Evolutionary conservation across 2,888 invertebrate species (phyloP), one percentile per base, ranked within the genome.

Genomic region (Conistra vaccinii): DNA sequence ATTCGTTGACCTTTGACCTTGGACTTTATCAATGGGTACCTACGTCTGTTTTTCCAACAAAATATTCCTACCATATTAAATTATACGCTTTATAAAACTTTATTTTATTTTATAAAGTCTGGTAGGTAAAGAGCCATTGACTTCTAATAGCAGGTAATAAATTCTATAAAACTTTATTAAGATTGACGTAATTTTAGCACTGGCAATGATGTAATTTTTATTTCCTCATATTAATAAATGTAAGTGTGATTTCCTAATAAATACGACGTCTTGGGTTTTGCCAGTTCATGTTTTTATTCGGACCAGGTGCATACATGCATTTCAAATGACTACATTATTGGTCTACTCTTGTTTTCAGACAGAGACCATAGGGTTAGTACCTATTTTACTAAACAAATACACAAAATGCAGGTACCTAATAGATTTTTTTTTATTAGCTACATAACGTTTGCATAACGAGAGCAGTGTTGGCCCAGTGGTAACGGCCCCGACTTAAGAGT

Each of bases 191-290:
- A 62, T 57, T 74, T 79, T 69, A 14, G n/a, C 12, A 20, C 5
- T 35, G 32, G 12, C 35, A 62, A 55, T 72, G 39, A 79, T 66
- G 69, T 69, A 69, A 79, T 55, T 55, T 69, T 74, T 53, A 73
- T 82, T 73, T 61, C 63, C 12, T 32, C 26, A 17, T 69, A 53
- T 23, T 29, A 42, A 69, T 60, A 55, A 35, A 58, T 62, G 23
- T 51, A 53, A 42, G 57, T 78, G 66, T 72, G 69, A 58, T 69
- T 73, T 78, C 51, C 60, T 57, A 45, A 48, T 58, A 57, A 53
- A 69, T 29, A 26, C 26, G 1, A 57, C 45, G 55, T 51, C 45
- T 75, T 42, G 66, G 48, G 61, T 63, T 58, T 78, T 73, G 14
- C 55, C 51, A 39, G 42, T 32, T 55, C 10, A n/a, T 29, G 20